A percentile compares a stretch with the other conserved stretches of the same genome.
Evolutionary conservation across 2,797 vertebrate genomes (phyloP).

Genomic region (Xyrichtys novacula): DNA sequence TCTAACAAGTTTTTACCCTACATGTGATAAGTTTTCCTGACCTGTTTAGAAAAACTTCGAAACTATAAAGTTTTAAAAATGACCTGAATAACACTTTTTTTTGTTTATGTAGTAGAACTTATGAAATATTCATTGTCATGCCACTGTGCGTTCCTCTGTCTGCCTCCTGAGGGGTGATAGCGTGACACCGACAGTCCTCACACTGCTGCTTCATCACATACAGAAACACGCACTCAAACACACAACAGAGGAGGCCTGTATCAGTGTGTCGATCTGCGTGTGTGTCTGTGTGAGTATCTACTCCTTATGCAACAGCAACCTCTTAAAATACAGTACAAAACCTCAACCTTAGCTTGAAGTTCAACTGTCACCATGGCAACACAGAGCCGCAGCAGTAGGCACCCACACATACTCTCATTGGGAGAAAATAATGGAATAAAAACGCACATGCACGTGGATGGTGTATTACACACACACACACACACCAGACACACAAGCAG

Average conservation of each 20-base stretch:
- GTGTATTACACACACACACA: constrained; percentile 8
- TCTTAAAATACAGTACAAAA: constrained; percentile 75
- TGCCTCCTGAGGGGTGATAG: constrained; percentile 29
- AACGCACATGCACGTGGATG: constrained; percentile 35
- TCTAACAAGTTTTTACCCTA: not conserved
- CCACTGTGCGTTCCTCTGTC: not conserved
- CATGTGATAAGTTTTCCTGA: not conserved
- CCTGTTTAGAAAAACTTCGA: not conserved
- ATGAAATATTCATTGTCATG: constrained; percentile 56
- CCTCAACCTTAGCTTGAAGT: constrained; percentile 73
- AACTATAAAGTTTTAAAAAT: constrained; percentile 14
- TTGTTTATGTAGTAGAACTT: constrained; percentile 23
- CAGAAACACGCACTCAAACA: constrained; percentile 20
- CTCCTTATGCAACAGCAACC: constrained; percentile 74
- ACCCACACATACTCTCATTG: constrained; percentile 61
- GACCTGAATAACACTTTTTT: constrained; percentile 3
- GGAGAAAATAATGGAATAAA: constrained; percentile 12
- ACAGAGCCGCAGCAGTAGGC: constrained; percentile 63
- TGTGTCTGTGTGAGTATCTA: constrained; percentile 60
- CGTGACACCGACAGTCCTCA: constrained; percentile 34
- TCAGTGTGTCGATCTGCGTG: constrained; percentile 28
- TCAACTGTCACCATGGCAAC: constrained; percentile 81
- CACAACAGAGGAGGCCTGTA: constrained; percentile 16
- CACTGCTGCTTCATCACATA: constrained; percentile 36
- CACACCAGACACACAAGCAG: constrained; percentile 46